Base-by-base conservation (phyloP, 2,888 invertebrate species). In the Branchipolynoe longqiensis region DNA sequence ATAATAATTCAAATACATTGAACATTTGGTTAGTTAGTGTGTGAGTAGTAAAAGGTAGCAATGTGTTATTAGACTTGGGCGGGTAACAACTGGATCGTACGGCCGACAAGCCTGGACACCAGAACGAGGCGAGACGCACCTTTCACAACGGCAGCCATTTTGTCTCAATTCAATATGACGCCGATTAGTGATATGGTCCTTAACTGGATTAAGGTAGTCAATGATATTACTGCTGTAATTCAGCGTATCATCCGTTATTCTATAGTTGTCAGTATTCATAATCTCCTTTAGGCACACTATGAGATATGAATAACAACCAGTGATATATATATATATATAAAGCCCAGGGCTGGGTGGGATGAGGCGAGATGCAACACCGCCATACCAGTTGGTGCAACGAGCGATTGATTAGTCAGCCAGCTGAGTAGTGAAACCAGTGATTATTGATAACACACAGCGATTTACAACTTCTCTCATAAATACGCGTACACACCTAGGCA, bases 231-330 rank as follows among this genome's bases (percentile, higher is more conserved):
- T 31, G 14, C 12, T 62, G 1, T 31, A 31, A 62, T 62, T 69
- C 69, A 69, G 36, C 12, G 69, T 69, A 8, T 25, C 58, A 58
- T 58, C n/a, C n/a, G 58, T 58, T n/a, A 14, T 58, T 14, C n/a
- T 69, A 25, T 38, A 4, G 33, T 22, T 36, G 69, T 48, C 28
- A 54, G 31, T 78, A 78, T 78, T 78, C 78, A 78, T 78, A 78
- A 78, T 78, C 78, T 78, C 78, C 18, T 78, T 78, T 25, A 78
- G 78, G 78, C 78, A 78, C 78, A 48, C 78, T 48, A 48, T 78
- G 78, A 78, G 78, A 78, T 78, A 78, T 78, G 78, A 78, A 78
- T 41, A 78, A 69, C 69, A 78, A 78, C 78, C 48, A 41, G 48
- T 78, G 78, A 18, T 78, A 48, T n/a, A 22, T 38, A 36, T 18